Evolutionary conservation across 2,888 invertebrate species (phyloP).

Genomic region (Ophraella communa): DNA sequence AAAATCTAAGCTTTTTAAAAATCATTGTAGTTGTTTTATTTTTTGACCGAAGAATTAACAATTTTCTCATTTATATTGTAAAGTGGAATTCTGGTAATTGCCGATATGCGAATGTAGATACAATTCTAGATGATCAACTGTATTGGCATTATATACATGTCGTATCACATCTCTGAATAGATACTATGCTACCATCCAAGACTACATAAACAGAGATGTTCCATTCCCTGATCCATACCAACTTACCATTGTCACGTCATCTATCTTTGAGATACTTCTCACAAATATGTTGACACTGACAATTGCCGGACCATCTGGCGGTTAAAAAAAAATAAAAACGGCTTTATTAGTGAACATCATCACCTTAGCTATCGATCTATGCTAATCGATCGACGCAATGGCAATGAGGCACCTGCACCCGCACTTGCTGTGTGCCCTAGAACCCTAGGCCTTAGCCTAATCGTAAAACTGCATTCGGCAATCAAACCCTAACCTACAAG

Average conservation of each 20-base stretch:
- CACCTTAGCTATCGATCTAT: conserved; percentile 43
- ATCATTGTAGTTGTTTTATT: too few relatives aligned
- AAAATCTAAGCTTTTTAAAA: too few relatives aligned
- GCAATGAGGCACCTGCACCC: conserved; percentile 57
- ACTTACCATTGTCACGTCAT: conserved; percentile 99
- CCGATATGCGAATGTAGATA: neutral
- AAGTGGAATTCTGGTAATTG: neutral
- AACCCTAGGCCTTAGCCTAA: conserved; percentile 38
- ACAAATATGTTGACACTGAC: conserved; percentile 98
- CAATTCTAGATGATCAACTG: neutral
- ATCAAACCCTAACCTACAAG: conserved; percentile 57
- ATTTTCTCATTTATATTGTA: neutral
- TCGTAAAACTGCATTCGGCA: conserved; percentile 52
- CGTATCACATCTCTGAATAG: conserved; percentile 52
- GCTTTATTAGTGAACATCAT: conserved; percentile 53
- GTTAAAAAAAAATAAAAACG: conserved; percentile 57
- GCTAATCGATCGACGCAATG: conserved; percentile 43
- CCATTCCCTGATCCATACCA: conserved; percentile 59
- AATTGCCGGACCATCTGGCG: conserved; percentile 89
- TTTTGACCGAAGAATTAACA: too few relatives aligned
- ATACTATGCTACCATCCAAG: conserved; percentile 53
- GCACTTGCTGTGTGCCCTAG: conserved; percentile 43
- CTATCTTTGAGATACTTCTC: conserved; percentile 98
- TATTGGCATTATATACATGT: conserved; percentile 41
- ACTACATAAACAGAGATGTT: conserved; percentile 54